Evolutionary conservation across 2,888 invertebrate genomes (phyloP), one percentile per base, ranked within the genome.

Genomic region (Anagyrus pseudococci): DNA sequence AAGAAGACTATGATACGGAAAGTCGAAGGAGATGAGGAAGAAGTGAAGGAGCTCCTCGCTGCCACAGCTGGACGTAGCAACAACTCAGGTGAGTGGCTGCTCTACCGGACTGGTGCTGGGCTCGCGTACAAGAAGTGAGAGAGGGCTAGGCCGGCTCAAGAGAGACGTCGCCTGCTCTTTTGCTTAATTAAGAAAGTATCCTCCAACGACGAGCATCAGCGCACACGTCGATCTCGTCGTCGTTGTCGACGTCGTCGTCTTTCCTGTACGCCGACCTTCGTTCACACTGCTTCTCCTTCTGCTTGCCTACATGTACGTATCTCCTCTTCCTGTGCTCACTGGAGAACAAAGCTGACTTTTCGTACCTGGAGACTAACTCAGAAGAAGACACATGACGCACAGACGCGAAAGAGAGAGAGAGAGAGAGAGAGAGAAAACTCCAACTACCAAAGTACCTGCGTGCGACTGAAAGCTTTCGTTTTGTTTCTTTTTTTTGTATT

Each of bases 31-130:
- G 50, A 49, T 44, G 71, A 72, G 66, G 68, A 68, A 29, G 58
- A 58, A 46, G 49, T 44, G 71, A 72, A 63, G 57, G 55, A 64
- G 41, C 23, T 43, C n/a, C 15, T 58, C 7, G 58, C 46, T 59
- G 72, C n/a, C n/a, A n/a, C 67, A 67, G 70, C 69, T 67, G 73
- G 69, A 68, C 73, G 57, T 48, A 62, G 44, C 62, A 58, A 56
- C 58, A 58, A 55, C 69, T 57, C 75, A 78, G 77, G 77, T 78
- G 77, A 78, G 78, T 78, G 78, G 73, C 77, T n/a, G n/a, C n/a
- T 74, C 73, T 72, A 77, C 71, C 73, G 73, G 72, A 74, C 76
- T 73, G 75, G 73, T 71, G 74, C 71, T 69, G 72, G 75, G 71
- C 69, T 71, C 47, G 65, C 62, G 64, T 70, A 68, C 74, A 73